Base-by-base conservation (phyloP, 2,888 invertebrate genomes). In the Lobophora halterata region DNA sequence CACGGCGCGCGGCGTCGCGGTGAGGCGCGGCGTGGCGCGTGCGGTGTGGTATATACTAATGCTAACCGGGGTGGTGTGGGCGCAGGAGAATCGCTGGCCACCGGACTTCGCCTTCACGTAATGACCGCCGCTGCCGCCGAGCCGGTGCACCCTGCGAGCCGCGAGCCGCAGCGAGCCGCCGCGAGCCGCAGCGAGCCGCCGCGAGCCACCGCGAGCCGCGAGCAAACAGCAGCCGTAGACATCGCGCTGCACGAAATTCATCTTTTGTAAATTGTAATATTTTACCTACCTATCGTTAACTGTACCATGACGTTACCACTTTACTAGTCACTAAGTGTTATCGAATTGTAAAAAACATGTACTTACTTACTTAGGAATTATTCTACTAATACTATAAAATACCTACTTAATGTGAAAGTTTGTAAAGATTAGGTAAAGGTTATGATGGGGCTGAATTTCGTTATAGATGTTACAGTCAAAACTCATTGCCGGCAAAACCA, bases 61-160 rank as follows among this genome's bases (percentile, higher is more conserved):
- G 72, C 77, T 79, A 79, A 77, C 76, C 33, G 36, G 48, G 49
- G 52, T 53, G 62, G 69, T 64, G 65, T 65, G 61, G 61, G 65
- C 43, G 58, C 82, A 85, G 85, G 85, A 83, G 55, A 81, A 79
- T 64, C 78, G 81, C 61, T 82, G 85, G 82, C 80, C 83, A 61
- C 82, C 81, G 46, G 77, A 81, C 72, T 80, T 83, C 79, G 74
- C 73, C 37, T 77, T 80, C 79, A 81, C 83, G 79, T 83, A 83
- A 79, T 74, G 69, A 36, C 12, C 48, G 52, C 31, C 49, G 20
- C 28, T n/a, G n/a, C 51, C 49, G 36, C 28, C 46, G 11, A 8
- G 20, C 32, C 33, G 26, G 6, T 45, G 49, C 38, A 12, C 32
- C 7, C 28, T 12, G 23, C 31, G 29, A 13, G n/a, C 10, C 20